These are phyloP conservation scores for Tipula lateralis DNA, from an alignment of 2,888 invertebrate genomes.

Conservation along the genomic window DNA sequence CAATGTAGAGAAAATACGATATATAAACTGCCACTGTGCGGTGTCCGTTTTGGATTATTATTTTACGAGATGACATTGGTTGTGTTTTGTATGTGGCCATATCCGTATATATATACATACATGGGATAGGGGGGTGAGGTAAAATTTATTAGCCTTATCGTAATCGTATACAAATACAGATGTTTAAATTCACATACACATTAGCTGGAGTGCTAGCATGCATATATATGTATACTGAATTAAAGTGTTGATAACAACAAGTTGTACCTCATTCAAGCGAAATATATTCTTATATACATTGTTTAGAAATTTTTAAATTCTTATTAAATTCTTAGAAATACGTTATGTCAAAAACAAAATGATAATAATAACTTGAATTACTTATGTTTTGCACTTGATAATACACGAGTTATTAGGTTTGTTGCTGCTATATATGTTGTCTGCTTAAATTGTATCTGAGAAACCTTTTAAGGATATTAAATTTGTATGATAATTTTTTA, in stretches of 20 bases:
- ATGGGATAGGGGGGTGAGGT: background rate
- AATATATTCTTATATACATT: background rate
- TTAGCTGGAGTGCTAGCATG: background rate
- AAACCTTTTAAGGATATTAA: constrained; percentile 19
- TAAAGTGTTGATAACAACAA: background rate
- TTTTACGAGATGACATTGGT: background rate
- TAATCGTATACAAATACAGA: background rate
- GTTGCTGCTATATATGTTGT: background rate
- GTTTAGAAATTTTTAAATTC: background rate
- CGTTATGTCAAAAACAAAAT: background rate
- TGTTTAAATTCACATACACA: background rate
- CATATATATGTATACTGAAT: background rate
- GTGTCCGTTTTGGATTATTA: background rate
- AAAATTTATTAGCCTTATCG: background rate
- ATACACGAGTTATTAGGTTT: background rate
- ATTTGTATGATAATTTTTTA: background rate
- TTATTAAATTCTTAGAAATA: background rate
- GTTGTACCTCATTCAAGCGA: background rate
- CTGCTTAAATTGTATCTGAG: background rate
- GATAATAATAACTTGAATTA: background rate
- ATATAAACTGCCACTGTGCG: background rate
- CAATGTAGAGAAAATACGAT: background rate
- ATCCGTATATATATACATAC: background rate
- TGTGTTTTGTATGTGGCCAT: background rate
- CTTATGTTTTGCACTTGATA: background rate